These are phyloP conservation scores for Aphis craccivora DNA, from an alignment of 1,140 invertebrate genomes.

Conservation along the genomic window DNA sequence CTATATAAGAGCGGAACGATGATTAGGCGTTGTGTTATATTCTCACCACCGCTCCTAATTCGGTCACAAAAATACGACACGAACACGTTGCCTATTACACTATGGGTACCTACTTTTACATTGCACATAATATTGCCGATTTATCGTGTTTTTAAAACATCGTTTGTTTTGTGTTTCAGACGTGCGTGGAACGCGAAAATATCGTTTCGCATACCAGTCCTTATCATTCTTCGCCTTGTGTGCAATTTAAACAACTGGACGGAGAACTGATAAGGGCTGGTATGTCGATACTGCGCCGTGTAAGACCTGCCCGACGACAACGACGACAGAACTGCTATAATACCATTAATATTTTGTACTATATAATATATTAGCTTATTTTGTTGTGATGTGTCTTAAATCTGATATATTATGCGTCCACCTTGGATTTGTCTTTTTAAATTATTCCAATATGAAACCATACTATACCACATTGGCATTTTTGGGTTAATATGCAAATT, in stretches of 20 bases:
- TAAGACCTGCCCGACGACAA: background rate
- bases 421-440: background rate
- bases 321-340: background rate
- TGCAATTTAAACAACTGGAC: slow-evolving; percentile 55
- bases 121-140: background rate
- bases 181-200: background rate
- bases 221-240: slow-evolving; percentile 58
- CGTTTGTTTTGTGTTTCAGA: slow-evolving; percentile 20
- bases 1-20: background rate
- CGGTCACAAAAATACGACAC: background rate
- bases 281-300: slow-evolving; percentile 13
- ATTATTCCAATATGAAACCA: background rate
- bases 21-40: background rate
- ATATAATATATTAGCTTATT: background rate
- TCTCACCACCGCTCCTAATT: background rate
- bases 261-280: slow-evolving; percentile 58
- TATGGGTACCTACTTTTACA: background rate
- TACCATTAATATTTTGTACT: background rate
- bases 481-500: background rate
- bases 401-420: background rate
- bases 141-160: background rate
- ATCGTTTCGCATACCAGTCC: slow-evolving; percentile 39
- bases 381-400: background rate
- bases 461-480: background rate
- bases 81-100: background rate